A percentile compares a stretch with the other conserved stretches of the same genome.
phyloP scores from a whole-genome alignment of 92 coral and sea anemone genomes.

The Phenganax stokvisi region DNA sequence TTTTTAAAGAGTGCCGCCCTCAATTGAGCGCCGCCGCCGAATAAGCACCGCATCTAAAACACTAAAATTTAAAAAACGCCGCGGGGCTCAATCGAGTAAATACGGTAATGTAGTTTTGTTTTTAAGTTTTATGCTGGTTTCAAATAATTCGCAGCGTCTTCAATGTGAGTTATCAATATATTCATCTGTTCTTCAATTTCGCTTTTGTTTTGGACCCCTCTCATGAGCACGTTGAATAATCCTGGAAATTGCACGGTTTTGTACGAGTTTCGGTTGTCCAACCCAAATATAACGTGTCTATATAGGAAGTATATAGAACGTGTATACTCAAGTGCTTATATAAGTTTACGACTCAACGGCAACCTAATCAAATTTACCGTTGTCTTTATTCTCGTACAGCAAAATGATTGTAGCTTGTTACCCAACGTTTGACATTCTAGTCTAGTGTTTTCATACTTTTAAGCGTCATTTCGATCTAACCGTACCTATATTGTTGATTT shows the following conservation, averaged over 20 bases:
- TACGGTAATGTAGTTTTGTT: background rate
- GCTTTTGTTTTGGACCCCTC: background rate
- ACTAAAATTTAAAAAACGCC: too few relatives aligned
- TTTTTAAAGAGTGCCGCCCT: too few relatives aligned
- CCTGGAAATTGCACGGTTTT: conserved; percentile 30
- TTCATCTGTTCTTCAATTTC: conserved; percentile 15
- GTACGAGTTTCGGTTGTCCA: conserved; percentile 12
- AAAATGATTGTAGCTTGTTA: background rate
- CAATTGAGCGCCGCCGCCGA: too few relatives aligned
- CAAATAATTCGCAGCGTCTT: conserved; percentile 11
- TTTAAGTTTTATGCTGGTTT: background rate
- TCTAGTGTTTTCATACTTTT: too few relatives aligned
- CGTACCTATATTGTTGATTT: background rate
- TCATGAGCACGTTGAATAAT: conserved; percentile 8
- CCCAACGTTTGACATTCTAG: too few relatives aligned
- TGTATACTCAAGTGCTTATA: background rate
- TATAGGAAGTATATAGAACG: background rate
- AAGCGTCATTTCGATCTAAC: too few relatives aligned
- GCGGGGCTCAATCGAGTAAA: too few relatives aligned
- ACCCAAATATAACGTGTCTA: conserved; percentile 30
- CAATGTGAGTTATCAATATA: conserved; percentile 14
- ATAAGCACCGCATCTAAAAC: too few relatives aligned
- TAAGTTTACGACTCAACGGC: too few relatives aligned
- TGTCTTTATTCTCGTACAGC: background rate
- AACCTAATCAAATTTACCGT: background rate